These are phyloP conservation scores for Polyommatus iphigenia DNA, from an alignment of 2,888 invertebrate genomes.

Conservation along the genomic window DNA sequence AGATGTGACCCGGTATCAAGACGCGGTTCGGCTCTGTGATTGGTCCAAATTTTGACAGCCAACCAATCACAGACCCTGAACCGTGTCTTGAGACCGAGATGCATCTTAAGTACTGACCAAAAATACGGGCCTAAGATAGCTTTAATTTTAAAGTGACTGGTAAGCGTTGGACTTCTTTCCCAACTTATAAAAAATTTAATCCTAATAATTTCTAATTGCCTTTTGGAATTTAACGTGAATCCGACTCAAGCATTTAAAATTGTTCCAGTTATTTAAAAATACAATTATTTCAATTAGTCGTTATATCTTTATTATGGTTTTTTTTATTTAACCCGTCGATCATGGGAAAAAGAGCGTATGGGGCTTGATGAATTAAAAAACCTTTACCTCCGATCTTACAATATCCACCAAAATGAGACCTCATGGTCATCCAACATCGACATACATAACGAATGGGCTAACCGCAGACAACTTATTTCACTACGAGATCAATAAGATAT, in stretches of 20 bases:
- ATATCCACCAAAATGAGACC: background rate
- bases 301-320: no score
- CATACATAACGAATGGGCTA: slow-evolving; percentile 33
- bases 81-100: no score
- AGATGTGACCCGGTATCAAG: no score
- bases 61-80: no score
- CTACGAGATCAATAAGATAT: slow-evolving; percentile 36
- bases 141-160: no score
- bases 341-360: no score
- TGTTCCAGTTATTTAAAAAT: no score
- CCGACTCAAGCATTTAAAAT: background rate
- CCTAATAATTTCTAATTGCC: no score
- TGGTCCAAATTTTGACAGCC: no score
- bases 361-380: background rate
- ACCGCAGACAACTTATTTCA: slow-evolving; percentile 36
- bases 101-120: no score
- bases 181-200: background rate
- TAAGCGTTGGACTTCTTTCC: background rate
- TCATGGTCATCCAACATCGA: slow-evolving; percentile 15
- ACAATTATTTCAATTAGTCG: background rate
- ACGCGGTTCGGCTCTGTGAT: no score
- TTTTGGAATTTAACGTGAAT: background rate
- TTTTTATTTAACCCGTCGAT: background rate
- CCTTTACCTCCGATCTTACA: background rate
- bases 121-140: no score